A percentile compares a stretch with the other conserved stretches of the same genome.
Evolutionary conservation across 2,113 vertebrate species (phyloP).

Genomic region (Tragelaphus buxtoni): DNA sequence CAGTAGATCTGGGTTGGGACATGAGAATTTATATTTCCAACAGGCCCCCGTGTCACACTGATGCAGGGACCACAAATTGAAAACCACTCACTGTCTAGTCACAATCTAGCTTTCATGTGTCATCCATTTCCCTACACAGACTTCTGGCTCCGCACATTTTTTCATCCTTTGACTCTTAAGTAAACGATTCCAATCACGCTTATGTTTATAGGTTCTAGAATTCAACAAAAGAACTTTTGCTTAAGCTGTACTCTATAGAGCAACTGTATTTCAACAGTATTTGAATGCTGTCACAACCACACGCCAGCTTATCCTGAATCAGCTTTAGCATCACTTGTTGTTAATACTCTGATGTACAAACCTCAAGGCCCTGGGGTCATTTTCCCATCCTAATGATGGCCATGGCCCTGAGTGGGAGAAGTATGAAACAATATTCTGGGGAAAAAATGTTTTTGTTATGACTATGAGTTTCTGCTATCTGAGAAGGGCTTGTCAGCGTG

Average conservation of each 20-base stretch:
- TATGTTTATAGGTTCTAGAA: not conserved
- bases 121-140: not conserved
- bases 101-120: not conserved
- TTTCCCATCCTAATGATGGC: not conserved
- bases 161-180: not conserved
- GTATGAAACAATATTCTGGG: not conserved
- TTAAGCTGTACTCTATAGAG: not conserved
- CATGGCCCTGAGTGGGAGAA: not conserved
- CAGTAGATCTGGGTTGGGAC: not conserved
- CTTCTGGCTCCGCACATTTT: not conserved
- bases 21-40: not conserved
- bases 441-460: conserved; percentile 32
- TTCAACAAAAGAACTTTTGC: not conserved
- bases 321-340: not conserved
- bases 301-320: not conserved
- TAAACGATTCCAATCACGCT: not conserved
- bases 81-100: not conserved
- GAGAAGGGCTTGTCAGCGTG: not conserved
- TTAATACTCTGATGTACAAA: not conserved
- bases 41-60: not conserved
- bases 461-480: not conserved
- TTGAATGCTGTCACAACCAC: not conserved
- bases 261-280: not conserved
- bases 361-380: not conserved
- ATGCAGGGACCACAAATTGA: not conserved